Base-by-base conservation (phyloP, 1,140 invertebrate species). In the Drosophila seguyi region DNA sequence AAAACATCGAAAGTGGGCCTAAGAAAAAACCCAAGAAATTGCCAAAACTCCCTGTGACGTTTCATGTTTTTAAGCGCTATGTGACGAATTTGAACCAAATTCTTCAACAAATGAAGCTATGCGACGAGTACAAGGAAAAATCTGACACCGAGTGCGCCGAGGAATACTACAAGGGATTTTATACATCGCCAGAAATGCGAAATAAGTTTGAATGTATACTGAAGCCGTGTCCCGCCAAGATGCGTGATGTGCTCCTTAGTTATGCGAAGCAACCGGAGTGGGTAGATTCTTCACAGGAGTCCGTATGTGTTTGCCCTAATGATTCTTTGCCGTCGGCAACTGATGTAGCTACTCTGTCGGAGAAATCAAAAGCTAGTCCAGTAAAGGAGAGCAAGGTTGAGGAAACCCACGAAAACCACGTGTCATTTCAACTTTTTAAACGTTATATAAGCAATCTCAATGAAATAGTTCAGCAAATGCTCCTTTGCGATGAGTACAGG, bases 381-480 rank as follows among this genome's bases (percentile, higher is more conserved):
- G 13, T 5, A 31, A 18, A 16, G 25, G 8, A 20, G 4, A 10
- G 14, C 10, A 8, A 16, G 3, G 22, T 10, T 8, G 16, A 27
- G 2, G 8, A 36, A 6, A 39, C 16, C 5, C 18, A 27, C 1
- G 10, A 13, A 22, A 50, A 68, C 16, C 72, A 45, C 1, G 45
- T 75, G 10, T 36, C 55, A 11, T 75, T 80, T 14, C 2, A 38
- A 8, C 2, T 53, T 14, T 81, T 81, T 25, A 52, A 75, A 25
- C 42, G 31, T n/a, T 66, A 29, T 20, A 22, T 81, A 3, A 52
- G 25, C 29, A 81, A 81, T 66, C 29, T 81, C 1, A 55, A 75
- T 14, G 31, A 38, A 20, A 75, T 81, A 62, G 77, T 55, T 0
- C 5, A 58, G 6, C 18, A 79, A 58, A 81, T 81, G 79, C 18